These are phyloP conservation scores for Cisticola juncidis DNA, from an alignment of 2,113 vertebrate species.

Conservation along the genomic window DNA sequence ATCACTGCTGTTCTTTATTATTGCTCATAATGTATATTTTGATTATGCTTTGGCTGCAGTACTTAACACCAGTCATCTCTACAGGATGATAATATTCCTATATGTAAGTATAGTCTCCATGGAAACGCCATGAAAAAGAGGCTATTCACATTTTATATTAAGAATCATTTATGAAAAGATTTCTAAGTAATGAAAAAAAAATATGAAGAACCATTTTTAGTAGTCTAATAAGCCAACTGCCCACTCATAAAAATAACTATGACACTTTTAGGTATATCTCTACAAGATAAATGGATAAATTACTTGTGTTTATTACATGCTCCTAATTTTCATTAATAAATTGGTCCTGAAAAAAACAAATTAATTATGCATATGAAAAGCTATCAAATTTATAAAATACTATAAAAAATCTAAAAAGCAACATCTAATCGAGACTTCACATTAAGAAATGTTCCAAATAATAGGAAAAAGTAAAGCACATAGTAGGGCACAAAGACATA, in stretches of 20 bases:
- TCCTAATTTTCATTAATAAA: not conserved
- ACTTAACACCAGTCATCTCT: not conserved
- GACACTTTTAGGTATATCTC: not conserved
- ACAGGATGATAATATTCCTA: not conserved
- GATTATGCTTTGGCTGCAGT: not conserved
- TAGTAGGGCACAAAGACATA: not conserved
- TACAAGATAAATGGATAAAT: not conserved
- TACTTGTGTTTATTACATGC: not conserved
- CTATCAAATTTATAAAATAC: not conserved
- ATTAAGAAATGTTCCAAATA: not conserved
- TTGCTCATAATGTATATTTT: not conserved
- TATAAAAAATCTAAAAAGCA: not conserved
- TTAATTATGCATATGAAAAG: not conserved
- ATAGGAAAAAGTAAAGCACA: not conserved
- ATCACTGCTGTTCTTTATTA: conserved; percentile 31
- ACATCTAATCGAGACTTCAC: not conserved
- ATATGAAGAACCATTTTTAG: not conserved
- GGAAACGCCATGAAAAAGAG: not conserved
- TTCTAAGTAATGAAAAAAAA: not conserved
- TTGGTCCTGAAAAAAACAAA: not conserved
- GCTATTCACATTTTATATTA: not conserved
- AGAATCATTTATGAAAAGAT: not conserved
- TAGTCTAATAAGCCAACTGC: not conserved
- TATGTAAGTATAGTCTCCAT: not conserved
- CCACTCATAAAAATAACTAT: not conserved